Evolutionary conservation across 2,113 vertebrate genomes (phyloP).

Genomic region (Scatophagus argus): DNA sequence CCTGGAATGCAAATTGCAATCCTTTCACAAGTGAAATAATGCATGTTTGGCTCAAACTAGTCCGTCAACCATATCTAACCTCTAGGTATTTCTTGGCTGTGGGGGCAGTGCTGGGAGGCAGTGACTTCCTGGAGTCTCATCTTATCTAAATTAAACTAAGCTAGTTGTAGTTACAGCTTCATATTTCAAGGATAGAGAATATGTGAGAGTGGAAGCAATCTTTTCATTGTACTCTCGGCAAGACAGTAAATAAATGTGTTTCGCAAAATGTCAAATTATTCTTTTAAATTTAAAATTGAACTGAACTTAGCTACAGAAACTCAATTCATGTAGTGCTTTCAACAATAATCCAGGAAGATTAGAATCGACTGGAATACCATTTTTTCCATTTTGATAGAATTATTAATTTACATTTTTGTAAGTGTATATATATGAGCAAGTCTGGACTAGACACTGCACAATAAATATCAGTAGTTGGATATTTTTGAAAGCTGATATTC

Average conservation of each 20-base stretch:
- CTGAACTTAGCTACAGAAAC: background rate
- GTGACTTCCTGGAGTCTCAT: background rate
- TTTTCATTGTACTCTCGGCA: background rate
- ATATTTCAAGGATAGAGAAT: background rate
- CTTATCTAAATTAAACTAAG: background rate
- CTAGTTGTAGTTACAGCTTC: background rate
- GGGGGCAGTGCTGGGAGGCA: fast-evolving
- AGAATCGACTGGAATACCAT: background rate
- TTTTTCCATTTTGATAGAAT: background rate
- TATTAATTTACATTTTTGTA: background rate
- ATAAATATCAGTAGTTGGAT: too few species aligned
- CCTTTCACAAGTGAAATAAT: background rate
- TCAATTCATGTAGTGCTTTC: too few species aligned
- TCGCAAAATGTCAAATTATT: background rate
- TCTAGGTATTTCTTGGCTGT: background rate
- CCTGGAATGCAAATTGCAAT: background rate
- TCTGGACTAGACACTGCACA: too few species aligned
- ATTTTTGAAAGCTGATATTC: too few species aligned
- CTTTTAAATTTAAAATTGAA: background rate
- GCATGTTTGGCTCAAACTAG: background rate
- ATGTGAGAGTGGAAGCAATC: background rate
- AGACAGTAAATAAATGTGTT: background rate
- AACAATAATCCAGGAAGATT: too few species aligned
- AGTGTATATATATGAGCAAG: too few species aligned
- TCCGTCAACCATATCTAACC: background rate